phyloP scores from a whole-genome alignment of 2,113 vertebrate genomes.

The Ascaphus truei region DNA sequence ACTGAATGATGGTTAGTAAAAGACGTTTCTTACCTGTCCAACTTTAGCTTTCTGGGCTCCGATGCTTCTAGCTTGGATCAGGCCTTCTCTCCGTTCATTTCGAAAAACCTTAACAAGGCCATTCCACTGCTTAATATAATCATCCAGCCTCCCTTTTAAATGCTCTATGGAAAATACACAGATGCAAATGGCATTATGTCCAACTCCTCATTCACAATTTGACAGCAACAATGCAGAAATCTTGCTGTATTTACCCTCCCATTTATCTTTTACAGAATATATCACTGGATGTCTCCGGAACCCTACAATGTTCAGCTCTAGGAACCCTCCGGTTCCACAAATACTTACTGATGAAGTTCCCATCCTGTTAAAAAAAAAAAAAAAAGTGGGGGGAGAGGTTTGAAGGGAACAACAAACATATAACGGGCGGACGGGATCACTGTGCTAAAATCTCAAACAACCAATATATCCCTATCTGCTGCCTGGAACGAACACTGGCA shows the following conservation, averaged over 20 bases:
- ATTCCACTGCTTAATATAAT: slow-evolving; percentile 94
- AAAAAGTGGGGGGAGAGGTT: no score
- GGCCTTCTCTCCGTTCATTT: slow-evolving; percentile 92
- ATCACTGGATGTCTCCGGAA: no score
- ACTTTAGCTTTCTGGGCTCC: slow-evolving; percentile 88
- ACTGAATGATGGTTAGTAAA: no score
- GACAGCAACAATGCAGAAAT: neutral
- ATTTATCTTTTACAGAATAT: no score
- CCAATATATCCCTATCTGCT: neutral
- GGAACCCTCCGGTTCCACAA: no score
- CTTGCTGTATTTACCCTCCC: no score
- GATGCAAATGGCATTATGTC: neutral
- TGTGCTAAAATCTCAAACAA: no score
- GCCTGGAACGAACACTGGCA: neutral
- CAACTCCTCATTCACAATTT: neutral
- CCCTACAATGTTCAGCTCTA: no score
- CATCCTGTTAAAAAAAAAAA: no score
- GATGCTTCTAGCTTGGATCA: slow-evolving; percentile 96
- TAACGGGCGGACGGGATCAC: no score
- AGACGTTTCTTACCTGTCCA: slow-evolving; percentile 80
- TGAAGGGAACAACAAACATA: no score
- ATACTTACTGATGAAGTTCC: no score
- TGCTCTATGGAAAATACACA: slow-evolving; percentile 67
- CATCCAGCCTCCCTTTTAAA: slow-evolving; percentile 86
- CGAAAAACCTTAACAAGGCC: slow-evolving; percentile 92